Evolutionary conservation across 1,140 invertebrate genomes (phyloP).

Genomic region (Brachionus sp.): DNA sequence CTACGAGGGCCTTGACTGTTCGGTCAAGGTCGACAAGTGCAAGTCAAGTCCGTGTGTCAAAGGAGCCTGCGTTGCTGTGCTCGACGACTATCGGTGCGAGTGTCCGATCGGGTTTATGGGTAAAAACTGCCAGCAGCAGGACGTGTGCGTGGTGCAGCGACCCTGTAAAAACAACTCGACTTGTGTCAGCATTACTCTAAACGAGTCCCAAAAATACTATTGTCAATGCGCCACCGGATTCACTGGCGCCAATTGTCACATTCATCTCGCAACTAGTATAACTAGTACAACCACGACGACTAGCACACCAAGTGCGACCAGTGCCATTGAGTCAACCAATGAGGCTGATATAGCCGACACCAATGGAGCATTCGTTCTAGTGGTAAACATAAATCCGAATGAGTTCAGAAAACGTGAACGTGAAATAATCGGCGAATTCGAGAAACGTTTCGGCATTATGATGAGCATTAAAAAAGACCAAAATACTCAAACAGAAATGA

Average conservation of each 20-base stretch:
- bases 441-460: conserved; percentile 18
- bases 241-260: background rate
- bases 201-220: background rate
- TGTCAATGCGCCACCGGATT: conserved; percentile 9
- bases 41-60: background rate
- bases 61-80: background rate
- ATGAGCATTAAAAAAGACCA: background rate
- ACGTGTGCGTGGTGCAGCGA: background rate
- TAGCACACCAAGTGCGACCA: background rate
- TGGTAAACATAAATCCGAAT: background rate
- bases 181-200: background rate
- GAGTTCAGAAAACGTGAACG: background rate
- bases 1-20: conserved; percentile 46
- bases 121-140: conserved; percentile 52
- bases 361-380: conserved; percentile 17
- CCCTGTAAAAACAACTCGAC: conserved; percentile 28
- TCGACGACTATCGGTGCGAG: conserved; percentile 73
- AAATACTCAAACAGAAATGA: background rate
- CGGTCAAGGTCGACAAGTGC: conserved; percentile 43
- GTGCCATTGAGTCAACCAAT: background rate
- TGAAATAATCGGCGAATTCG: conserved; percentile 26
- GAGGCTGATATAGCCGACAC: background rate
- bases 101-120: conserved; percentile 85
- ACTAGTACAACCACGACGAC: background rate
- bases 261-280: background rate